Evolutionary conservation across 2,888 invertebrate genomes (phyloP), one percentile per base, ranked within the genome.

Genomic region (Euzophera pinguis): DNA sequence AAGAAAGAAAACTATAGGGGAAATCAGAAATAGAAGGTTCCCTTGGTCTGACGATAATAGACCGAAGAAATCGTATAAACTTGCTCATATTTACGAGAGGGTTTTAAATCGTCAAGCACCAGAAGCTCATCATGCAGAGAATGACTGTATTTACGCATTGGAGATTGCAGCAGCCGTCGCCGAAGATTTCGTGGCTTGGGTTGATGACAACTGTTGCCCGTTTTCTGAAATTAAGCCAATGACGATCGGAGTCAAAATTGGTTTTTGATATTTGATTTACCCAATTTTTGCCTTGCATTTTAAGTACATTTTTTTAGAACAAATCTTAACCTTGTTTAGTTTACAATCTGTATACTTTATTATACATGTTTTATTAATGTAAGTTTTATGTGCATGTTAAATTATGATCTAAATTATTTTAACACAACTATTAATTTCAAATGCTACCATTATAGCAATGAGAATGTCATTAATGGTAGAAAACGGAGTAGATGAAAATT

Each of bases 101-200:
- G 70, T 92, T 9, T 81, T 93, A 13, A 81, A 83, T 0, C 76
- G 76, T 10, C 63, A 75, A 0, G 79, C 91, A 0, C 48, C 67
- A 1, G 73, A 85, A 54, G 83, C 91, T 1, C 95, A 95, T 69
- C 83, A 88, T 42, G 95, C 95, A 1, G 95, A 95, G 68, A 91
- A 82, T 41, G 95, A 95, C 75, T 94, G 93, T 12, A 61, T 91
- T 0, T 90, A 92, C 76, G 79, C 94, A 10, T 73, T 94, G 32
- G 90, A 92, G 60, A 91, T 93, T 59, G 90, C 93, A 1, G 87
- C 91, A 1, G 83, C 82, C 9, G 73, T 92, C 14, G 89, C 90
- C 0, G 71, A 91, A 5, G 74, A 88, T 27, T 94, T 95, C 80
- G 73, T 93, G 0, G 69, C 91, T 1, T 94, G 93, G 91, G 68